These are phyloP conservation scores for Microctonus aethiopoides DNA, from an alignment of 2,888 invertebrate genomes.

Conservation along the genomic window DNA sequence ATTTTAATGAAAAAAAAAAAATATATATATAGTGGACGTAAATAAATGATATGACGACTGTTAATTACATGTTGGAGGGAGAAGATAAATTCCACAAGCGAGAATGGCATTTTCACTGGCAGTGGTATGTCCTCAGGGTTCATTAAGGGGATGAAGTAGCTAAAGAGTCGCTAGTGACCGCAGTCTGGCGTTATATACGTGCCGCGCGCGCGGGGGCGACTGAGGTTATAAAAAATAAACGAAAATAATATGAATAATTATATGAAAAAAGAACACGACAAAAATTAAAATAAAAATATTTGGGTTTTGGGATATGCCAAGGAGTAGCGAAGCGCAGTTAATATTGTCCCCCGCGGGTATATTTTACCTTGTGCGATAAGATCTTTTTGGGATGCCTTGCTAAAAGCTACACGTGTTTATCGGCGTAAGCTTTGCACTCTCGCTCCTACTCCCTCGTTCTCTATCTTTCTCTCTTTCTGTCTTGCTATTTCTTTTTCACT, in stretches of 20 bases:
- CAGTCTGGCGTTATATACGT: constrained; percentile 7
- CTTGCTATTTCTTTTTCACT: not conserved
- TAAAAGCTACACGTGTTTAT: constrained; percentile 68
- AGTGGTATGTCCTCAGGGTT: constrained; percentile 47
- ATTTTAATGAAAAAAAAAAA: constrained; percentile 12
- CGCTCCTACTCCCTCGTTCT: constrained; percentile 12
- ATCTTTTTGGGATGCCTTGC: constrained; percentile 64
- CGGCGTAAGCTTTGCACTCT: constrained; percentile 51
- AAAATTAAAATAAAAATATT: constrained; percentile 22
- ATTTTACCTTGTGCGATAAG: constrained; percentile 64
- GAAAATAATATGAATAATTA: constrained; percentile 26
- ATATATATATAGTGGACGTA: constrained; percentile 1
- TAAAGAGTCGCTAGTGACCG: constrained; percentile 34
- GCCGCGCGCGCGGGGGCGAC: constrained; percentile 29
- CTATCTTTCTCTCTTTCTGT: constrained; percentile 22
- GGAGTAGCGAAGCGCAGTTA: constrained; percentile 62
- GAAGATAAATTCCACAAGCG: constrained; percentile 18
- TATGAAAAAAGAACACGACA: constrained; percentile 9
- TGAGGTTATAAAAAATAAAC: constrained; percentile 52
- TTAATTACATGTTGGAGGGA: constrained; percentile 22
- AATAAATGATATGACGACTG: constrained; percentile 27
- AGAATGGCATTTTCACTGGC: constrained; percentile 4
- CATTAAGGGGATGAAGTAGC: constrained; percentile 50
- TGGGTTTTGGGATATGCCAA: constrained; percentile 22
- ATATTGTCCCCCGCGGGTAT: constrained; percentile 65